Base-by-base conservation (phyloP, 2,888 invertebrate genomes). In the Leptogaster cylindrica region DNA sequence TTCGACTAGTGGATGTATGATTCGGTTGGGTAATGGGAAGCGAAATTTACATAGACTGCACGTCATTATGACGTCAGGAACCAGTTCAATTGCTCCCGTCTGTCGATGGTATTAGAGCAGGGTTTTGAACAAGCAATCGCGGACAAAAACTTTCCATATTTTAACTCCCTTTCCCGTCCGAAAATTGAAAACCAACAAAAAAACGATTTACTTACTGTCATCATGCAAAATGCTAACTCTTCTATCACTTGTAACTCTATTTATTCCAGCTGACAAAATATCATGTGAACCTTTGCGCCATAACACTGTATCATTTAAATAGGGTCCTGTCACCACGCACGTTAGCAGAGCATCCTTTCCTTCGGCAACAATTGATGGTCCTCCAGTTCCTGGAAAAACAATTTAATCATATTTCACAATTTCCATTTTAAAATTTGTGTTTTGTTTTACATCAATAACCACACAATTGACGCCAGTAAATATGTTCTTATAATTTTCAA, bases 311-410 rank as follows among this genome's bases (percentile, higher is more conserved):
- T 88, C 86, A 71, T 81, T 81, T n/a, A 75, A 71, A 46, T 77
- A 75, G 69, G 78, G 78, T 23, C 88, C 87, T 33, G 87, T 88
- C 27, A 92, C 90, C 65, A 92, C 91, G 78, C 93, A 93, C 8
- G 92, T 92, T 52, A 93, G 84, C 39, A 92, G 82, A 2, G 91
- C 92, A 76, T 92, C 91, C 74, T 91, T 91, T 8, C 91, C 91
- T 74, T 87, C 87, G 73, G 84, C 83, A 31, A 87, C 86, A 73
- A 77, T 55, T 18, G 77, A 76, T 50, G 81, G 81, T 61, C 80
- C 81, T 68, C 79, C 79, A 67, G 80, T 81, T 69, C 77, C 80
- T 81, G 52, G 18, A 68, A 61, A 44, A 44, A 10, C 8, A 44
- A 44, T 1, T 14, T n/a, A n/a, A n/a, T n/a, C n/a, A n/a, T n/a